Evolutionary conservation across 2,797 vertebrate species (phyloP), one percentile per base, ranked within the genome.

Genomic region (Scyliorhinus canicula): DNA sequence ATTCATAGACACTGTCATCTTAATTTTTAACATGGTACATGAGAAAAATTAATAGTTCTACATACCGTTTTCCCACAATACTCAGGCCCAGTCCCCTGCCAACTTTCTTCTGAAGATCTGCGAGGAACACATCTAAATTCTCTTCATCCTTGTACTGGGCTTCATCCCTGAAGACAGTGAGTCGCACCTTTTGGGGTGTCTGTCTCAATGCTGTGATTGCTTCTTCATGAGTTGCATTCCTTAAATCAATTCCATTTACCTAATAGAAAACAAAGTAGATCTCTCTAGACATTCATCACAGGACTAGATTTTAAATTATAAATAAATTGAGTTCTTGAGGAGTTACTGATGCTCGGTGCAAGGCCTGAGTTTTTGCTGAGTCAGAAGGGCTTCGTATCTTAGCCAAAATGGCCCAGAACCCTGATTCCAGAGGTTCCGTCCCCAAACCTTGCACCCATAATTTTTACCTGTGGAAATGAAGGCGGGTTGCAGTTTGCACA

Each of bases 21-120:
- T 90, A 21, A 40, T 40, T 90, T 90, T 90, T 63, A 90, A 40
- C 35, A 60, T 16, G 1, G 55, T 31, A n/a, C 2, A 19, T 19
- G n/a, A 91, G 60, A 24, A 19, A 88, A 57, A 8, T 4, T 26
- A 52, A 88, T 88, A 9, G 21, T 24, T 52, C 24, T 74, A 85
- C 96, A 97, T 96, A 98, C 98, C 98, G 97, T 96, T 98, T 98
- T 24, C 98, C 98, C 57, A 98, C 98, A 26, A 99, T 99, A 97
- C 99, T 99, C 95, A 99, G 97, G 14, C 99, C 99, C 77, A 99
- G 97, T 0, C 99, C 99, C 28, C 99, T 97, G 77, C 99, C 99
- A 0, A 96, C 97, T 96, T 97, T 99, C 97, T 99, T 99, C 95
- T 98, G 98, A 95, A 99, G 98, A 5, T 99, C 98, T 95, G 99